Base-by-base conservation (phyloP, 2,113 vertebrate genomes). In the Paramisgurnus dabryanus region DNA sequence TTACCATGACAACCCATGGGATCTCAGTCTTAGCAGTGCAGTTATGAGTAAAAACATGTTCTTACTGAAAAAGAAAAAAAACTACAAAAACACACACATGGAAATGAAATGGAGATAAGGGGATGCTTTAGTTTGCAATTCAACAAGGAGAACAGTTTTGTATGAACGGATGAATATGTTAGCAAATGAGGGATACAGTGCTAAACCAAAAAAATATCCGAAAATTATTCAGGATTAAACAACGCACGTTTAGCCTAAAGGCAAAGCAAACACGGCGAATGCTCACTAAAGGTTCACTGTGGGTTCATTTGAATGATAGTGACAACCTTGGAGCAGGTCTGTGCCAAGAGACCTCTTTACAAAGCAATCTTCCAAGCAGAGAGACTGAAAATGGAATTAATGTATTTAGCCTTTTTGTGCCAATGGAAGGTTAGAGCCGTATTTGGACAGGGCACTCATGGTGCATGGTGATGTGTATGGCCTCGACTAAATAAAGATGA, bases 11-110 rank as follows among this genome's bases (percentile, higher is more conserved):
- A 74, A 84, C 75, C 66, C 49, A 6, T 58, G 45, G 78, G 78
- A 80, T 53, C 57, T 76, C 66, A 79, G 50, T 90, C 90, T 91
- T 92, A 91, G 41, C 67, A 79, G 22, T 73, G 39, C 69, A 73
- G 43, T 63, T 72, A 57, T 64, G 63, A 65, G 58, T 47, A 66
- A 55, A 68, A 67, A 75, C 73, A 58, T 34, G 66, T 27, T 58
- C 41, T 49, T 69, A 63, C 67, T 77, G 53, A 41, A 41, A 34
- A 49, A 50, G 27, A 11, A 47, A n/a, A 34, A 34, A 50, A 47
- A 61, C 61, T 41, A 87, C 84, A 89, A 55, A 88, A 69, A 58
- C 55, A 84, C 87, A 67, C 61, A 67, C 69, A 88, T 88, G 89
- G 76, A 88, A 86, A 81, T 71, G 41, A 50, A 78, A 79, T 76